phyloP scores from a whole-genome alignment of 2,113 vertebrate genomes.

The Fulmarus glacialis region DNA sequence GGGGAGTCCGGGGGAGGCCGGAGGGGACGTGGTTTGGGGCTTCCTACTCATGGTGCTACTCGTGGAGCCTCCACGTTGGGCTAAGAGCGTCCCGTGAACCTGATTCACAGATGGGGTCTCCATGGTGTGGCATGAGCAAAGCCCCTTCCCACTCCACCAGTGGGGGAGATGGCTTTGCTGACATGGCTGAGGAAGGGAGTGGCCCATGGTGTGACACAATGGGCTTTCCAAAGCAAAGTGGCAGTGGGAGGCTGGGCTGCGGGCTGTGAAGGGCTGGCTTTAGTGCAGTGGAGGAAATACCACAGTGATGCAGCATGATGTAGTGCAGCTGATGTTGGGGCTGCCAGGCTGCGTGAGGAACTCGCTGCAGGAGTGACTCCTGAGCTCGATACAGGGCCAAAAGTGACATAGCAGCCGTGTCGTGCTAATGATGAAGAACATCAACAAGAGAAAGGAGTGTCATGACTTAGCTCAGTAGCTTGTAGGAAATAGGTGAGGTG shows the following conservation, averaged over 20 bases:
- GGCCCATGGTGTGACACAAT: not conserved
- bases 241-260: not conserved
- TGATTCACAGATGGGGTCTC: rapidly evolving
- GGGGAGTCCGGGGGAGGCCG: rapidly evolving
- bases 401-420: not conserved
- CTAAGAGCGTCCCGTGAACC: rapidly evolving
- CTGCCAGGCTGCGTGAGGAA: not conserved
- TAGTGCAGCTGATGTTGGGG: not conserved
- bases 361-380: not conserved
- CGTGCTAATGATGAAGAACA: rapidly evolving
- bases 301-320: rapidly evolving
- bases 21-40: not conserved
- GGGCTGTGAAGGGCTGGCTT: not conserved
- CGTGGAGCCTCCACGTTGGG: rapidly evolving
- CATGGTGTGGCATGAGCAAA: rapidly evolving
- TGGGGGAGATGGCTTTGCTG: not conserved
- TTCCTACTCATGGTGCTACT: not conserved
- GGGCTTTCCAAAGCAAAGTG: rapidly evolving
- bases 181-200: rapidly evolving
- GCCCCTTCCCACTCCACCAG: rapidly evolving
- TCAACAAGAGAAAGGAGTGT: not conserved
- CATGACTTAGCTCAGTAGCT: not conserved
- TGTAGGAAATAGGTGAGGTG: not conserved
- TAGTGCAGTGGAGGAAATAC: not conserved
- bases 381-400: rapidly evolving